A percentile compares a stretch with the other conserved stretches of the same genome.
Evolutionary conservation across 2,888 invertebrate genomes (phyloP).

Genomic region (Drosophila putrida): DNA sequence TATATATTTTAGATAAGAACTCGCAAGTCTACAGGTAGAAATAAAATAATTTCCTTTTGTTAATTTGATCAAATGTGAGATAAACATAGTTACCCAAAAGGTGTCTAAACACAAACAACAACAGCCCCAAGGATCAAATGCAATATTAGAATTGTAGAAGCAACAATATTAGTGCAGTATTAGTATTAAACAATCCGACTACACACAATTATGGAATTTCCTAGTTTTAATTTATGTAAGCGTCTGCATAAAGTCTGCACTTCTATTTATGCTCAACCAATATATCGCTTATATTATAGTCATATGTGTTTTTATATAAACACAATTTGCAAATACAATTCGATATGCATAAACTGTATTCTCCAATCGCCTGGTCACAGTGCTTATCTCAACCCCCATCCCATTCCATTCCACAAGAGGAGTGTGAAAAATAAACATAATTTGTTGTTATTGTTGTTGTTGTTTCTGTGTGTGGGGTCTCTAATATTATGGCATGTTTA

Average conservation of each 20-base stretch:
- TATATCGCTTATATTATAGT: neutral
- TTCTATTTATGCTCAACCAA: neutral
- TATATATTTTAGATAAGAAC: no score
- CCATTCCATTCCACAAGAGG: no score
- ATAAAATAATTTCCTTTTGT: no score
- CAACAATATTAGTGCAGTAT: no score
- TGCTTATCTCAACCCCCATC: constrained; percentile 42
- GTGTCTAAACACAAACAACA: no score
- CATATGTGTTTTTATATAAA: neutral
- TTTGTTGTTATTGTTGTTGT: constrained; percentile 41
- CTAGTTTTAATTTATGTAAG: neutral
- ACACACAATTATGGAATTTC: neutral
- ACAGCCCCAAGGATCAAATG: no score
- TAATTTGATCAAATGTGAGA: no score
- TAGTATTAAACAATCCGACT: no score
- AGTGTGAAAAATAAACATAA: constrained; percentile 66
- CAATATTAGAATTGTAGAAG: no score
- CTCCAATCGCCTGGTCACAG: neutral
- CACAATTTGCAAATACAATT: constrained; percentile 1
- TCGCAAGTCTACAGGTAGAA: no score
- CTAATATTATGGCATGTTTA: constrained; percentile 68
- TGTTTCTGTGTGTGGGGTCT: constrained; percentile 23
- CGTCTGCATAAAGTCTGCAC: neutral
- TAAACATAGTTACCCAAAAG: no score
- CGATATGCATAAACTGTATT: neutral